Evolutionary conservation across 1,140 invertebrate genomes (phyloP).

Genomic region (Lordiphosa collinella): DNA sequence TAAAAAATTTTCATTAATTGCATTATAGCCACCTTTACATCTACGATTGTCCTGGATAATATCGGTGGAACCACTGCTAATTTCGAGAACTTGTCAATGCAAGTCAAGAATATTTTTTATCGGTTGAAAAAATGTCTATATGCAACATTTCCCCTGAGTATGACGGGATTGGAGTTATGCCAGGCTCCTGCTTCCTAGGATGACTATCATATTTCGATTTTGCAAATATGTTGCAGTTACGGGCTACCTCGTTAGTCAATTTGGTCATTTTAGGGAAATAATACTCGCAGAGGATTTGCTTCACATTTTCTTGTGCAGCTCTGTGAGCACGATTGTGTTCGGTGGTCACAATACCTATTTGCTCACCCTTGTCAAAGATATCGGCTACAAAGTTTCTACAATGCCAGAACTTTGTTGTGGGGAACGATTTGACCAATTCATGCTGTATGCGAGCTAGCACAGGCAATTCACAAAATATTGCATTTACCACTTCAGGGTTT

Average conservation of each 20-base stretch:
- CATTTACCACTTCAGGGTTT: too few relatives aligned
- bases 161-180: background rate
- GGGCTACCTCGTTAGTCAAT: background rate
- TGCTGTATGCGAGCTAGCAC: background rate
- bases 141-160: background rate
- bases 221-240: background rate
- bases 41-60: background rate
- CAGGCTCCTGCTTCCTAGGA: background rate
- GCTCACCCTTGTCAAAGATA: background rate
- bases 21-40: background rate
- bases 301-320: background rate
- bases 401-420: slow-evolving; percentile 1
- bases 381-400: background rate
- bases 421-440: background rate
- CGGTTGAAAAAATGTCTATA: background rate
- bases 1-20: too few relatives aligned
- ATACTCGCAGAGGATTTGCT: background rate
- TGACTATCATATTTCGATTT: background rate
- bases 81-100: background rate
- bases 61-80: background rate
- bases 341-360: background rate
- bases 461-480: background rate
- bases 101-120: background rate
- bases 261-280: slow-evolving; percentile 1
- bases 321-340: background rate